A percentile compares a stretch with the other conserved stretches of the same genome.
These are phyloP conservation scores for Boleophthalmus pectinirostris DNA, from an alignment of 2,113 vertebrate genomes.

Conservation along the genomic window DNA sequence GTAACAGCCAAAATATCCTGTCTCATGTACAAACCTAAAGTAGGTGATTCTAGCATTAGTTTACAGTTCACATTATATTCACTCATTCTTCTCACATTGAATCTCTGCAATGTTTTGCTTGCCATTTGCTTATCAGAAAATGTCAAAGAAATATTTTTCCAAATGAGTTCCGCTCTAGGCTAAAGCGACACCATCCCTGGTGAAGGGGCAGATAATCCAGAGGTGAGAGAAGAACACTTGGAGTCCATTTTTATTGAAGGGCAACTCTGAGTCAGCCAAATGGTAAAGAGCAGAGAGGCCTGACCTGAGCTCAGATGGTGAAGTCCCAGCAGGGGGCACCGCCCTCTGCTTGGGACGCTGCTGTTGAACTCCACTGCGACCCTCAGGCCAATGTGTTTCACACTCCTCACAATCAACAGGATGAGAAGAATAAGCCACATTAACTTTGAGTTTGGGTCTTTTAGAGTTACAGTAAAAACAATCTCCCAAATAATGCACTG, in stretches of 20 bases:
- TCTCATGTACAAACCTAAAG: no score
- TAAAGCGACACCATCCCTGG: not conserved
- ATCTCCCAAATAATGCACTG: no score
- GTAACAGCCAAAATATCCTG: not conserved
- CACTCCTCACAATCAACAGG: not conserved
- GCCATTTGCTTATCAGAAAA: no score
- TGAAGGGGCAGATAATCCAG: slow-evolving; percentile 1
- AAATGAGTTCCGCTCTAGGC: not conserved
- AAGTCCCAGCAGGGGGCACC: slow-evolving; percentile 2
- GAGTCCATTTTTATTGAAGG: slow-evolving; percentile 45
- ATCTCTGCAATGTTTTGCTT: no score
- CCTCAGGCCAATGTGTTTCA: slow-evolving; percentile 3
- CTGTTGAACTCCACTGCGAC: slow-evolving; percentile 9
- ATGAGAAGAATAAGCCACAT: not conserved
- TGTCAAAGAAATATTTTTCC: no score
- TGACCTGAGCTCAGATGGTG: slow-evolving; percentile 8
- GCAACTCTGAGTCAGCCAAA: slow-evolving; percentile 47
- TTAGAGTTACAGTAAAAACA: not conserved
- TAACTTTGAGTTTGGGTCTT: not conserved
- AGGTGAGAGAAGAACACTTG: slow-evolving; percentile 38
- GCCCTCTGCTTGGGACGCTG: slow-evolving; percentile 2
- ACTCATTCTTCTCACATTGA: no score
- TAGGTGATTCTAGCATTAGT: no score
- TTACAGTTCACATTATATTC: no score
- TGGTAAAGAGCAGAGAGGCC: slow-evolving; percentile 34